These are phyloP conservation scores for Metaphire vulgaris DNA, from an alignment of 1,140 invertebrate species.

Conservation along the genomic window DNA sequence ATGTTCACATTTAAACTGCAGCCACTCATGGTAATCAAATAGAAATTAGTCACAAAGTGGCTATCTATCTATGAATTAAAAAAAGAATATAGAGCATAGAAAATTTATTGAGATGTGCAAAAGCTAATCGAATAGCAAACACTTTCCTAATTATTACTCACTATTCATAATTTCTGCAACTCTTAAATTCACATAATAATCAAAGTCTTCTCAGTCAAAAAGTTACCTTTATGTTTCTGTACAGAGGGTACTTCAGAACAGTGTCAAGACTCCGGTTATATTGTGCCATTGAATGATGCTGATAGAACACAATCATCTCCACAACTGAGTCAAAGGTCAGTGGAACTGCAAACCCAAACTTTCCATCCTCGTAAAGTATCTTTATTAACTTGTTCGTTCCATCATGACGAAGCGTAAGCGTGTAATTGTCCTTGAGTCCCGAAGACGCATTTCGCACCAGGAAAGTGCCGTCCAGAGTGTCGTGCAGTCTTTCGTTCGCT, in stretches of 20 bases:
- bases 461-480: slow-evolving; percentile 88
- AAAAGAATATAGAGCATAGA: too few species aligned
- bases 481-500: slow-evolving; percentile 83
- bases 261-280: slow-evolving; percentile 89
- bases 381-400: slow-evolving; percentile 94
- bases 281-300: slow-evolving; percentile 72
- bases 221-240: neutral
- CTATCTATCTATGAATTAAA: too few species aligned
- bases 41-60: too few species aligned
- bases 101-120: too few species aligned
- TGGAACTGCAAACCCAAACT: slow-evolving; percentile 82
- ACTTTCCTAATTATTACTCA: too few species aligned
- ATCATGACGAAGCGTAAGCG: slow-evolving; percentile 76
- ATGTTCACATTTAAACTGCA: too few species aligned
- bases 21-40: too few species aligned
- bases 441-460: slow-evolving; percentile 89
- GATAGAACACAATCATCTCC: slow-evolving; percentile 83
- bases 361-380: slow-evolving; percentile 76
- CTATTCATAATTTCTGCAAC: too few species aligned
- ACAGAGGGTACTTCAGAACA: slow-evolving; percentile 71
- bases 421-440: slow-evolving; percentile 70
- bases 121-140: too few species aligned
- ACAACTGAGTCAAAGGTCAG: slow-evolving; percentile 84
- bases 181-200: too few species aligned
- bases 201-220: too few species aligned